A percentile compares a stretch with the other conserved stretches of the same genome.
These are phyloP conservation scores for Heliocidaris tuberculata DNA, from an alignment of 35 echinoderm and acorn worm species.

Conservation along the genomic window DNA sequence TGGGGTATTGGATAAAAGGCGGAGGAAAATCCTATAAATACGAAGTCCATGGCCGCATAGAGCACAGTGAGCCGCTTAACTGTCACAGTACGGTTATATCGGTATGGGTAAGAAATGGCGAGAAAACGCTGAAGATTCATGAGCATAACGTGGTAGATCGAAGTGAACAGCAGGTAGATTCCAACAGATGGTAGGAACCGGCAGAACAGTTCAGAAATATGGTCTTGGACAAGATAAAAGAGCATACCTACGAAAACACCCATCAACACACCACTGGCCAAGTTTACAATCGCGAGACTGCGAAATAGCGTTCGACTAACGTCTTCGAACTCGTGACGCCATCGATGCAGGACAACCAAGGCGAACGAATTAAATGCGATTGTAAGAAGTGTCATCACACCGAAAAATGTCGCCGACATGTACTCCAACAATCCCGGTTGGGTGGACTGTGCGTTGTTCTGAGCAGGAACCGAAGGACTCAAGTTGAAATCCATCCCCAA, in stretches of 20 bases:
- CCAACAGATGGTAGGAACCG: background rate
- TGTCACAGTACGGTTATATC: background rate
- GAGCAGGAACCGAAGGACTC: background rate
- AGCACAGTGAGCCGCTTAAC: background rate
- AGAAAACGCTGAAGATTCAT: background rate
- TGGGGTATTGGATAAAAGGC: background rate
- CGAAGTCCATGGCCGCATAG: background rate
- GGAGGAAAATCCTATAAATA: background rate
- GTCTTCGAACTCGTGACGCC: background rate
- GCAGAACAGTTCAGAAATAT: background rate
- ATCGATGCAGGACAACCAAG: background rate
- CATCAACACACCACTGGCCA: background rate
- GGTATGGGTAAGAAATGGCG: background rate
- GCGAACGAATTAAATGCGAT: background rate
- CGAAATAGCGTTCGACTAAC: background rate
- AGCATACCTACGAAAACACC: background rate
- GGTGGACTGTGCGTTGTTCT: background rate
- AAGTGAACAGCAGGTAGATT: background rate
- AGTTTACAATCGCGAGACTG: background rate
- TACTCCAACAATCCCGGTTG: background rate
- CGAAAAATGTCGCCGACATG: background rate
- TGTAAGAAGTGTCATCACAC: background rate
- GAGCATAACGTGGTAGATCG: background rate
- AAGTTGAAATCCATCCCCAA: background rate
- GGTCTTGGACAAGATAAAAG: background rate